Evolutionary conservation across 2,888 invertebrate genomes (phyloP), one percentile per base, ranked within the genome.

Genomic region (Chalcosyrphus nemorum): DNA sequence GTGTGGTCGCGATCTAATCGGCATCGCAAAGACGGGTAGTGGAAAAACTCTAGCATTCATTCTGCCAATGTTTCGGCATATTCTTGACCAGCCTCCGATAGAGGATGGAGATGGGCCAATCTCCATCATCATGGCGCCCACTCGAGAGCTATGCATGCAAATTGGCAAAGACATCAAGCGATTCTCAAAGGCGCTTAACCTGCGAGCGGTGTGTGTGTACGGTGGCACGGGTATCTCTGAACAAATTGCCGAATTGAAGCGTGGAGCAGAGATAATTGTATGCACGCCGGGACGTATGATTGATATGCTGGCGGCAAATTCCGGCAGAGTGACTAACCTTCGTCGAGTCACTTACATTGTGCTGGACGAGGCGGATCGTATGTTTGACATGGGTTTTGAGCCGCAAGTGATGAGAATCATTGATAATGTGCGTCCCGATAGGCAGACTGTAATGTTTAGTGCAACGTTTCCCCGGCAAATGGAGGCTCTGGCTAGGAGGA

Each of bases 321-420:
- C 97, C 52, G 99, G 99, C 85, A 94, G 98, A 87, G 99, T 99
- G 1, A 99, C 99, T 5, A 99, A 99, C 92, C 92, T 99, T 80
- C 93, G 97, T n/a, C 93, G 99, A 45, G 98, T 98, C 43, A 99
- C 99, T 0, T 99, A 99, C 90, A 95, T 99, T 47, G 99, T 99
- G 0, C 92, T 99, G 38, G 99, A 99, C 91, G 99, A 99, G 92
- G 99, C 99, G 0, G 99, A 99, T 91, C 93, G 99, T 45, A 99
- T 99, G 99, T 99, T 99, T 90, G 99, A 99, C 91, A 99, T 99
- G 98, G 99, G 99, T 15, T 99, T 99, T 90, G 99, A 99, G 78
- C 92, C 92, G 21, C 92, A 92, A 86, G 92, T 92, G 4, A 99
- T 98, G 97, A 94, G 98, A 88, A 99, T 99, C 71, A 96, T 99